Evolutionary conservation across 1,140 invertebrate species (phyloP).

Genomic region (Macrocentrus cingulum): DNA sequence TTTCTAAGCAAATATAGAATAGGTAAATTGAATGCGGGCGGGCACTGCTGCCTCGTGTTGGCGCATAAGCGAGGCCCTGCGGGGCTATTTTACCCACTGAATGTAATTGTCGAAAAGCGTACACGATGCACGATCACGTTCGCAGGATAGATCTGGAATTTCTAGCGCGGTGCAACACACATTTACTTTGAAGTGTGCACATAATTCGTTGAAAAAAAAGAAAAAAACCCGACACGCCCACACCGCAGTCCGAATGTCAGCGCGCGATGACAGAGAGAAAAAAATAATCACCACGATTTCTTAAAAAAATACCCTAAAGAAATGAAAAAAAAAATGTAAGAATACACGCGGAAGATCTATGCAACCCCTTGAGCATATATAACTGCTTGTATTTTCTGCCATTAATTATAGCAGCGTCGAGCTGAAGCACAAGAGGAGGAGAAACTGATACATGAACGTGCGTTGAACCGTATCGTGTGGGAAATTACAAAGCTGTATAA

Average conservation of each 20-base stretch:
- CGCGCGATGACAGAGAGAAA: too few species aligned
- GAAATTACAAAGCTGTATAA: slow-evolving; percentile 14
- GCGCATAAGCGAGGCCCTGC: slow-evolving; percentile 18
- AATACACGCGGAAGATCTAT: too few species aligned
- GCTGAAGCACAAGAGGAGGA: not conserved
- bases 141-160: too few species aligned
- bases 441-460: not conserved
- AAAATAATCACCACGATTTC: not conserved
- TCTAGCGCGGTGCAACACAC: too few species aligned
- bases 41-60: too few species aligned
- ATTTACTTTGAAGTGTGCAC: too few species aligned
- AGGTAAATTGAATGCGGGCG: too few species aligned
- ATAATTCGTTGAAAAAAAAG: not conserved
- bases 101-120: slow-evolving; percentile 15
- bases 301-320: not conserved
- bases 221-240: not conserved
- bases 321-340: not conserved
- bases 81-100: not conserved
- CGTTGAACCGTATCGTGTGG: slow-evolving; percentile 20
- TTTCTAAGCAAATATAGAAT: too few species aligned
- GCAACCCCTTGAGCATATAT: too few species aligned
- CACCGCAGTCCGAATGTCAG: too few species aligned
- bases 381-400: too few species aligned
- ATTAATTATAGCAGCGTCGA: slow-evolving; percentile 12
- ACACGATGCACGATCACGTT: slow-evolving; percentile 19